Conservation (phyloP, 2,888 invertebrate genomes). For the Drosophila meridionalis region DNA sequence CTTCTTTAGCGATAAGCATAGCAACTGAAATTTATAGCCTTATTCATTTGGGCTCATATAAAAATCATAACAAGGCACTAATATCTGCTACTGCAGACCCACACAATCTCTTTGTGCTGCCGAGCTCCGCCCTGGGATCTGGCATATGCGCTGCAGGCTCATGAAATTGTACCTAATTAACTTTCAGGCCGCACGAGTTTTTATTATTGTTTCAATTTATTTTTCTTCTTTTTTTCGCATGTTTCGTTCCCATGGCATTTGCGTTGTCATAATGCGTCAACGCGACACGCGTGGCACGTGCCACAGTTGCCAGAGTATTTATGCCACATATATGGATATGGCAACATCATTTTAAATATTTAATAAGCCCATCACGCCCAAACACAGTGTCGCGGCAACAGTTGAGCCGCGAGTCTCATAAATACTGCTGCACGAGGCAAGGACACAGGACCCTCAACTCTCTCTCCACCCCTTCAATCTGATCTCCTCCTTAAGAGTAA, state of each 20-base stretch:
- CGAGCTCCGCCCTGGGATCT: background rate
- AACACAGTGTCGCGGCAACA: conserved; percentile 11
- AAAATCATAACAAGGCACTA: conserved; percentile 22
- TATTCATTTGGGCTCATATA: background rate
- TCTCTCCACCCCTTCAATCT: background rate
- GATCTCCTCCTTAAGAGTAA: background rate
- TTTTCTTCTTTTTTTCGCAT: background rate
- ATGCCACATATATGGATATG: conserved; percentile 11
- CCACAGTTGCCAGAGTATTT: conserved; percentile 9
- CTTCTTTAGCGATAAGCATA: background rate
- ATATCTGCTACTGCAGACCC: background rate
- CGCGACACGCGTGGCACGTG: conserved; percentile 45
- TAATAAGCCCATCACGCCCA: conserved; percentile 36
- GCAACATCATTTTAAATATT: conserved; percentile 51
- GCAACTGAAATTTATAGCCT: background rate
- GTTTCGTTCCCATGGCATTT: conserved; percentile 27
- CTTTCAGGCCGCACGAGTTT: conserved; percentile 41
- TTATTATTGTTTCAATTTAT: conserved; percentile 8
- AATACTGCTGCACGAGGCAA: conserved; percentile 21
- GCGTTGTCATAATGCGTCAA: conserved; percentile 61
- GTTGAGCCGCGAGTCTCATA: conserved; percentile 21
- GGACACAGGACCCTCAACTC: background rate
- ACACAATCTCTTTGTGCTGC: background rate
- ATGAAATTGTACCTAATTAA: conserved; percentile 50
- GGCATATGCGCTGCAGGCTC: background rate